Percentiles rank a stretch among this genome's conserved stretches.
Conservation (phyloP, 2,888 invertebrate genomes). For the Adela reaumurella region DNA sequence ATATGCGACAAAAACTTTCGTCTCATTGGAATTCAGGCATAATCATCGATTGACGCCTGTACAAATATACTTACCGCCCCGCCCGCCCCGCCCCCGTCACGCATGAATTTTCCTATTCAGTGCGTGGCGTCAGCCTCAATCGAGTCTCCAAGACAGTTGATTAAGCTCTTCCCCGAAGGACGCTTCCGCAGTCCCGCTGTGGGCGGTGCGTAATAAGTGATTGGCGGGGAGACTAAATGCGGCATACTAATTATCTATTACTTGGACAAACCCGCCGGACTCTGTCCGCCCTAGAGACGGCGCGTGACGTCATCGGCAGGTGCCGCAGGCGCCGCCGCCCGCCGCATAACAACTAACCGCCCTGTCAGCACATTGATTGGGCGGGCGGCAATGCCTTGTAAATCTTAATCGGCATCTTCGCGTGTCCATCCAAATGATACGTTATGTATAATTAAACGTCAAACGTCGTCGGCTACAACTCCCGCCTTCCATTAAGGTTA, state of each 20-base stretch:
- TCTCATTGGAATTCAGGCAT: no score
- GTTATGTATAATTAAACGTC: no score
- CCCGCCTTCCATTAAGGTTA: no score
- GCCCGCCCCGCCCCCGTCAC: no score
- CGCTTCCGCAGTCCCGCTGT: background rate
- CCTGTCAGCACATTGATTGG: no score
- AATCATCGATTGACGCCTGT: no score
- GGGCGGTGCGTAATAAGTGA: background rate
- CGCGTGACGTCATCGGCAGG: background rate
- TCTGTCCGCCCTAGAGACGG: background rate
- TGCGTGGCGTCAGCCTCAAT: background rate
- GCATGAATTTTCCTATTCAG: no score
- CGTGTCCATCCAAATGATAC: no score
- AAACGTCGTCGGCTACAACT: no score
- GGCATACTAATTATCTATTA: constrained; percentile 11
- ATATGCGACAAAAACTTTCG: no score
- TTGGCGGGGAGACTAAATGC: background rate
- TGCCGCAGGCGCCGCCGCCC: background rate
- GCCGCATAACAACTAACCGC: background rate
- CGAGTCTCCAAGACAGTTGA: background rate
- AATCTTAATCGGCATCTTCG: background rate
- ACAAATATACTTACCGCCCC: no score
- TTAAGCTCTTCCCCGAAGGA: background rate
- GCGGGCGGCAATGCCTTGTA: no score
- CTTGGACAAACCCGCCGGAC: background rate